Conservation (phyloP, 2,888 invertebrate species). For the Tenthredo scrophulariae region DNA sequence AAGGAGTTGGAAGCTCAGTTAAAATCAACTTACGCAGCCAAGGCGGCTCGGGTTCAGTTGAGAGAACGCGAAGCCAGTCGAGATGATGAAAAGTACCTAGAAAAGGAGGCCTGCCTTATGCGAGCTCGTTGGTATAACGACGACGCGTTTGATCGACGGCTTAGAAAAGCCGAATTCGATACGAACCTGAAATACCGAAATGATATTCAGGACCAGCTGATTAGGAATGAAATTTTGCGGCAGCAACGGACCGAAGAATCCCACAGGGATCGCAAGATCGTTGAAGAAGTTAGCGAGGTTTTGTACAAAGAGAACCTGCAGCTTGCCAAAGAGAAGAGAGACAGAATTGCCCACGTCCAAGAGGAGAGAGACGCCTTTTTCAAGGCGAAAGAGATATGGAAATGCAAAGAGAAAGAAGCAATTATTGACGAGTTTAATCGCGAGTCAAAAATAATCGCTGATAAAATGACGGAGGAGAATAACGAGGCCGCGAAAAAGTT, state of each 20-base stretch:
- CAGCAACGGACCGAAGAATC: constrained; percentile 61
- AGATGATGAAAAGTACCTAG: constrained; percentile 51
- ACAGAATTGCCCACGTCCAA: constrained; percentile 54
- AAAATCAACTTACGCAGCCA: constrained; percentile 52
- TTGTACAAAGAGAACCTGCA: constrained; percentile 56
- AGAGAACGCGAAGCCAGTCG: constrained; percentile 51
- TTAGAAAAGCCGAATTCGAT: constrained; percentile 41
- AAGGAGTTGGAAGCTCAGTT: constrained; percentile 55
- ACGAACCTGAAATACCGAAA: constrained; percentile 56
- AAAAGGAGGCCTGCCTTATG: constrained; percentile 52
- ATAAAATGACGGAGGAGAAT: constrained; percentile 50
- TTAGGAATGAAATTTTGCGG: constrained; percentile 59
- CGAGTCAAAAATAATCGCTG: constrained; percentile 55
- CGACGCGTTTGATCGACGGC: constrained; percentile 48
- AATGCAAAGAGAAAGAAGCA: constrained; percentile 59
- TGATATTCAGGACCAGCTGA: constrained; percentile 63
- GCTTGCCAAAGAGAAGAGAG: constrained; percentile 55
- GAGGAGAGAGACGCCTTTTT: constrained; percentile 61
- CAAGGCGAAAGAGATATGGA: constrained; percentile 60
- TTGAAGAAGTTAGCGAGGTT: constrained; percentile 58
- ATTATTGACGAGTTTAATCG: constrained; percentile 60
- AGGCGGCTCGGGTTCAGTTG: constrained; percentile 54
- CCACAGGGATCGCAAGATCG: constrained; percentile 63
- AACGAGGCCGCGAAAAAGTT: constrained; percentile 28
- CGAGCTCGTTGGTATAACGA: constrained; percentile 56